Evolutionary conservation across 2,888 invertebrate species (phyloP).

Genomic region (Sinodicranocentrus sp.): DNA sequence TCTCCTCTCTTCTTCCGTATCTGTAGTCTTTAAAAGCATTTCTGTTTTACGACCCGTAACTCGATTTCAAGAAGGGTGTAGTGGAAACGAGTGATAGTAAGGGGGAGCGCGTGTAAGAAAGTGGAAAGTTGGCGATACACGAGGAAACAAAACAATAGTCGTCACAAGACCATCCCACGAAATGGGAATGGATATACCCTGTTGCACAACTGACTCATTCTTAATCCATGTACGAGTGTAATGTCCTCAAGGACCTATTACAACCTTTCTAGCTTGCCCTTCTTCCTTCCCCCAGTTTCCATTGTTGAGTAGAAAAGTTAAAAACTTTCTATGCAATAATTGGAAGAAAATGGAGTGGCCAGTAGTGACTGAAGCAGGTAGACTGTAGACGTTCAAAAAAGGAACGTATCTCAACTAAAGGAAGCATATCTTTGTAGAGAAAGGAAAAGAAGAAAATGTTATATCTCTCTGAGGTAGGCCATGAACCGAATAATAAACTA

Average conservation of each 20-base stretch:
- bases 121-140: background rate
- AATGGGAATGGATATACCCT: conserved; percentile 37
- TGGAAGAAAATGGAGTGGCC: conserved; percentile 58
- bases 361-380: conserved; percentile 11
- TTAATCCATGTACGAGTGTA: conserved; percentile 40
- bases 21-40: conserved; percentile 9
- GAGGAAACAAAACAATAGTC: conserved; percentile 12
- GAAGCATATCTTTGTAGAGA: no score
- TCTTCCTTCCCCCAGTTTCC: conserved; percentile 22
- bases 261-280: conserved; percentile 21
- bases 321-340: conserved; percentile 51
- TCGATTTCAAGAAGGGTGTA: conserved; percentile 39
- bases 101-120: background rate
- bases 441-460: background rate
- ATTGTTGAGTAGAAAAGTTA: conserved; percentile 60
- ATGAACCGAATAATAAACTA: conserved; percentile 46
- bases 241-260: conserved; percentile 56
- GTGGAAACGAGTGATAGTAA: conserved; percentile 42
- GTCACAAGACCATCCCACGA: background rate
- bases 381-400: no score
- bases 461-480: background rate
- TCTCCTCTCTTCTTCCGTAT: background rate
- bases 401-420: no score
- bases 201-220: conserved; percentile 48
- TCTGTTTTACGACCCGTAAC: conserved; percentile 54